A percentile compares a stretch with the other conserved stretches of the same genome.
Evolutionary conservation across 2,113 vertebrate genomes (phyloP).

Genomic region (Pomatostomus ruficeps): DNA sequence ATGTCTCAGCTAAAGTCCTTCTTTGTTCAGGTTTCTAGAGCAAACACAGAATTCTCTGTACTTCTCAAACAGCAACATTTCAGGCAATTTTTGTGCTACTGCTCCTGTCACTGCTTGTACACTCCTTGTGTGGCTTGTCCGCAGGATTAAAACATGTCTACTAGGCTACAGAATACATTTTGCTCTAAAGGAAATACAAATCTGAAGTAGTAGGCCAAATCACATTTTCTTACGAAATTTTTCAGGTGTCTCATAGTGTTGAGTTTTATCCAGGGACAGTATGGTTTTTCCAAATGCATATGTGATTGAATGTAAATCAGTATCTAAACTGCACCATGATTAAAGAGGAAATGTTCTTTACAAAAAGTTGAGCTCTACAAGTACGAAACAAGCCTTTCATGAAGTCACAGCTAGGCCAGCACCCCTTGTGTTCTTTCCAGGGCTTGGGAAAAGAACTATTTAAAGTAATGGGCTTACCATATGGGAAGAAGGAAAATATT

Average conservation of each 20-base stretch:
- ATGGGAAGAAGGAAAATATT: background rate
- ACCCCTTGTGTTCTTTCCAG: background rate
- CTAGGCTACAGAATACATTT: background rate
- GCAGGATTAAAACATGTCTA: background rate
- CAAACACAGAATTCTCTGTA: background rate
- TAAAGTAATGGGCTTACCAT: background rate
- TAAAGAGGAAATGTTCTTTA: background rate
- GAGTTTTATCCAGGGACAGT: background rate
- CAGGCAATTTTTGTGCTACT: background rate
- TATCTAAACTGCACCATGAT: background rate
- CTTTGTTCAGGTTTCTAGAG: background rate
- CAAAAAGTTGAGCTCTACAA: background rate
- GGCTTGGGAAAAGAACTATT: background rate
- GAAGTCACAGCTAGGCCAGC: background rate
- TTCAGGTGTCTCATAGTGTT: background rate
- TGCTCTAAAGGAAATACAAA: background rate
- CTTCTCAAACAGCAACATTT: background rate
- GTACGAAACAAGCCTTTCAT: background rate
- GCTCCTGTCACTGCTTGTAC: background rate
- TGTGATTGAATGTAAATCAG: background rate
- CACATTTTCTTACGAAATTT: rapidly evolving
- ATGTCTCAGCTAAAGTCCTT: background rate
- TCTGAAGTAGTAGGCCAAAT: background rate
- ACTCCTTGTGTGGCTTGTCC: background rate
- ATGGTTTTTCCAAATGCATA: background rate